phyloP scores from a whole-genome alignment of 2,113 vertebrate genomes.

The Narcine bancroftii region DNA sequence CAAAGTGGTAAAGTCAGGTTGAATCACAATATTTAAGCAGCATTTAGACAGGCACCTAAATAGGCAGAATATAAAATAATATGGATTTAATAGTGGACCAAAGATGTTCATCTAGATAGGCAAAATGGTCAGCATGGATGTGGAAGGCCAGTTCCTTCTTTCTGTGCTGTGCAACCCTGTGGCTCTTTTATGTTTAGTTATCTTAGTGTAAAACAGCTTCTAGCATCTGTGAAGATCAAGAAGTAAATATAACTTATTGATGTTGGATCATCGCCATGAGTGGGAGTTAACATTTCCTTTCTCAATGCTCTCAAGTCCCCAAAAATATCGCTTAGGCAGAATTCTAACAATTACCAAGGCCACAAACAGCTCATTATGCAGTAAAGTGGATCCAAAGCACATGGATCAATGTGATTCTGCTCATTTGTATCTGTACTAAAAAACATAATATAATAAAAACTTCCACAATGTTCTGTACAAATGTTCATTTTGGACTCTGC shows the following conservation, averaged over 20 bases:
- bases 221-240: background rate
- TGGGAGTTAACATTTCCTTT: background rate
- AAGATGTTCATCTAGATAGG: no score
- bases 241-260: background rate
- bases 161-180: no score
- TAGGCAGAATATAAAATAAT: no score
- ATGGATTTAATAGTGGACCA: no score
- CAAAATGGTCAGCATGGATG: no score
- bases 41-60: no score
- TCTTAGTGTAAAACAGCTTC: background rate
- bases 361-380: background rate
- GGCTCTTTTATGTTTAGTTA: background rate
- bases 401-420: background rate
- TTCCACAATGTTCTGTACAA: background rate
- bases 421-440: background rate
- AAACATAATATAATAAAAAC: no score
- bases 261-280: background rate
- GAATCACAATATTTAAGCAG: no score
- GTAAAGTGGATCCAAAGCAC: background rate
- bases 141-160: no score
- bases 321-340: background rate
- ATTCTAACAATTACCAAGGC: background rate
- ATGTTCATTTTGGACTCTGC: background rate
- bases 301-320: background rate
- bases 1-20: no score